Conservation (phyloP, 2,113 vertebrate species). For the Sinocyclocheilus maitianheensis region DNA sequence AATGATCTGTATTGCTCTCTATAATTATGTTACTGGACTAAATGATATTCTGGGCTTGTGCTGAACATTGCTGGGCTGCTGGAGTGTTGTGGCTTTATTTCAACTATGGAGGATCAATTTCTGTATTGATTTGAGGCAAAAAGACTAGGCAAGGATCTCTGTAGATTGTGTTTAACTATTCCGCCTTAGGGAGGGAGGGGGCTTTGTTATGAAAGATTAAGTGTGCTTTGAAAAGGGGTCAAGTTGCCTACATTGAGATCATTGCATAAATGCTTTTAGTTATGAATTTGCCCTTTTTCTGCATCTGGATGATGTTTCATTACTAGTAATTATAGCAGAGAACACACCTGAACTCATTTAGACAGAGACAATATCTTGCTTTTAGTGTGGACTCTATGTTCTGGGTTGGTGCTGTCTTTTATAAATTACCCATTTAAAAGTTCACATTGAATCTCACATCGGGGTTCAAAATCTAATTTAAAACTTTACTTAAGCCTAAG, state of each 20-base stretch:
- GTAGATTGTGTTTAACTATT: conserved; percentile 61
- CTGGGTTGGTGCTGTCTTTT: not conserved
- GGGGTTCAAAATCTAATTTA: not conserved
- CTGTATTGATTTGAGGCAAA: conserved; percentile 60
- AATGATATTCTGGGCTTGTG: conserved; percentile 56
- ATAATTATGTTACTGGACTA: conserved; percentile 52
- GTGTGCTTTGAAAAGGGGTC: conserved; percentile 48
- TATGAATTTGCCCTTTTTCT: conserved; percentile 36
- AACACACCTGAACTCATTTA: not conserved
- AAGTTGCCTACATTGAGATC: conserved; percentile 38
- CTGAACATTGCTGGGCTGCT: conserved; percentile 49
- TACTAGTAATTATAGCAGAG: not conserved
- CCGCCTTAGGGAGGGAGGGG: conserved; percentile 42
- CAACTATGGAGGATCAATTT: conserved; percentile 60
- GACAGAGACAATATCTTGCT: not conserved
- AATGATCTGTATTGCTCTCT: conserved; percentile 46
- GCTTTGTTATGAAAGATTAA: conserved; percentile 55
- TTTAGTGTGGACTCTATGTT: not conserved
- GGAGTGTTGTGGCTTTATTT: conserved; percentile 53
- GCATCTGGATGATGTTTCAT: conserved; percentile 26
- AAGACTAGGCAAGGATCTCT: conserved; percentile 53
- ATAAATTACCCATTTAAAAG: conserved; percentile 3
- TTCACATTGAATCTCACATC: not conserved
- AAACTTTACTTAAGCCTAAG: not conserved
- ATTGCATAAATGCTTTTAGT: conserved; percentile 23